A percentile compares a stretch with the other conserved stretches of the same genome.
Evolutionary conservation across 2,113 vertebrate species (phyloP).

Genomic region (Perca fluviatilis): DNA sequence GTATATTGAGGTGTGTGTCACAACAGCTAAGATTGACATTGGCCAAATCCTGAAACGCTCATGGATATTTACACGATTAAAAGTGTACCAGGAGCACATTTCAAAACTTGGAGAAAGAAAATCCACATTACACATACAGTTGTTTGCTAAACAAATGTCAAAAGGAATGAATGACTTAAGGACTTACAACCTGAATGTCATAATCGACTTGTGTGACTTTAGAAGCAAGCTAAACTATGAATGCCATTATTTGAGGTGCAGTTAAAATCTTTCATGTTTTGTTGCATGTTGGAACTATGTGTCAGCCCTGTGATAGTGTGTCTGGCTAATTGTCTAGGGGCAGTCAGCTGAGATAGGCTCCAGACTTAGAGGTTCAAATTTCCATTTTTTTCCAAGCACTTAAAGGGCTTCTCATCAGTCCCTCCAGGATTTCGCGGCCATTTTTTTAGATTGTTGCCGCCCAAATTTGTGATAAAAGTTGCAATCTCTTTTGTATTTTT

Average conservation of each 20-base stretch:
- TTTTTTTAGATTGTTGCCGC: too few species aligned
- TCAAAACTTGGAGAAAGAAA: constrained; percentile 24
- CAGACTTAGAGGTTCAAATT: too few species aligned
- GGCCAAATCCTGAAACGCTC: constrained; percentile 57
- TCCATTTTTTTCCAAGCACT: too few species aligned
- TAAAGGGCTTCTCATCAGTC: too few species aligned
- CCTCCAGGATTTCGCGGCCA: too few species aligned
- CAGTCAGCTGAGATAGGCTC: too few species aligned
- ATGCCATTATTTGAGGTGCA: constrained; percentile 16
- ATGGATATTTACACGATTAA: constrained; percentile 41
- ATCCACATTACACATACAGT: neutral
- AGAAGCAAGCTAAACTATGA: neutral
- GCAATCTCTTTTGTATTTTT: too few species aligned
- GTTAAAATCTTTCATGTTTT: neutral
- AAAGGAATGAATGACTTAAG: constrained; percentile 40
- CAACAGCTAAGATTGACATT: constrained; percentile 49
- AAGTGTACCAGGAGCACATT: constrained; percentile 19
- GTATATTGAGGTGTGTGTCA: constrained; percentile 38
- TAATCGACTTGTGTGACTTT: constrained; percentile 2
- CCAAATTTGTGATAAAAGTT: too few species aligned
- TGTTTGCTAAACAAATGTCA: constrained; percentile 49
- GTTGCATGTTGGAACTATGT: too few species aligned
- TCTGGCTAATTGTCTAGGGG: too few species aligned
- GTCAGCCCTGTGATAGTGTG: too few species aligned
- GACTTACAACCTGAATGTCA: constrained; percentile 44